Evolutionary conservation across 2,797 vertebrate species (phyloP).

Genomic region (Enteromius trimaculatus): DNA sequence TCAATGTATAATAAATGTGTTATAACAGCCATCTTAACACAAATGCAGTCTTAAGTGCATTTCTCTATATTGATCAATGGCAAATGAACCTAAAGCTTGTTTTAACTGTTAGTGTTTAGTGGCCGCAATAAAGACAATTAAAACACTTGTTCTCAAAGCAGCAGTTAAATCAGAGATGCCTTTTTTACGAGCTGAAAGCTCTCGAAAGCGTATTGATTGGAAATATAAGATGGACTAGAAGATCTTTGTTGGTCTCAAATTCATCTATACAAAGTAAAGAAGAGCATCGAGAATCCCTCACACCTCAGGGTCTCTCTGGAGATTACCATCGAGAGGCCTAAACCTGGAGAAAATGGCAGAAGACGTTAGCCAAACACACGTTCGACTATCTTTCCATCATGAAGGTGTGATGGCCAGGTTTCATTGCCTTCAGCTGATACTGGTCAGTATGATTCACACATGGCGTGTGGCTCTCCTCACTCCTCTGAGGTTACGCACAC

Average conservation of each 20-base stretch:
- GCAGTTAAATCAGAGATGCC: conserved; percentile 47
- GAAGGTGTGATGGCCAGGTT: conserved; percentile 62
- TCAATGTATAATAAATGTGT: neutral
- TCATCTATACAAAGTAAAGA: conserved; percentile 48
- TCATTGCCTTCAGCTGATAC: conserved; percentile 65
- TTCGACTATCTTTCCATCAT: conserved; percentile 44
- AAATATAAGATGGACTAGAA: conserved; percentile 12
- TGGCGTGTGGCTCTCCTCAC: conserved; percentile 44
- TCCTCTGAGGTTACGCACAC: conserved; percentile 38
- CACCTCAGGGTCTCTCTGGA: conserved; percentile 50
- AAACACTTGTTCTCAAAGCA: conserved; percentile 37
- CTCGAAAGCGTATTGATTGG: conserved; percentile 70
- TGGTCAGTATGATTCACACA: conserved; percentile 60
- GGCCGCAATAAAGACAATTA: conserved; percentile 20
- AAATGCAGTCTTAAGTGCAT: neutral
- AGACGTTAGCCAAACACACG: conserved; percentile 26
- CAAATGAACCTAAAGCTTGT: neutral
- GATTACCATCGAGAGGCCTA: conserved; percentile 57
- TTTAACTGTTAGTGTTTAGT: conserved; percentile 16
- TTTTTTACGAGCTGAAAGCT: conserved; percentile 61
- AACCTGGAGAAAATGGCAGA: conserved; percentile 21
- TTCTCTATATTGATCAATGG: neutral
- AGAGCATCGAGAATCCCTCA: conserved; percentile 36
- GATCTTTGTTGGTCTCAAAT: conserved; percentile 45
- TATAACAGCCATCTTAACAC: neutral